These are phyloP conservation scores for Mastacembelus armatus DNA, from an alignment of 2,797 vertebrate genomes.

Conservation along the genomic window DNA sequence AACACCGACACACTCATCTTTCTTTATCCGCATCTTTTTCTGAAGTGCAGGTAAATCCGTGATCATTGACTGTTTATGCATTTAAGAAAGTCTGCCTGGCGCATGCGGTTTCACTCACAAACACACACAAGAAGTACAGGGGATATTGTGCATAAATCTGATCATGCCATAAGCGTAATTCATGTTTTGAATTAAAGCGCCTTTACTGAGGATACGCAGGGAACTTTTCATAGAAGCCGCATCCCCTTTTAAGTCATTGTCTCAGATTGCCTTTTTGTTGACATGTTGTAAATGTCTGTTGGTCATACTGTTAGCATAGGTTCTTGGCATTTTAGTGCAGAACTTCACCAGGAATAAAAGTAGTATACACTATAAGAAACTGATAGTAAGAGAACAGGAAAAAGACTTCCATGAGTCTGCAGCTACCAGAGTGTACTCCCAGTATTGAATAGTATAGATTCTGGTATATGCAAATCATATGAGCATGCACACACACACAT, in stretches of 20 bases:
- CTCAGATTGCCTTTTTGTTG: background rate
- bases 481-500: slow-evolving; percentile 49
- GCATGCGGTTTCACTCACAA: slow-evolving; percentile 58
- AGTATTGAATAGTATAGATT: slow-evolving; percentile 66
- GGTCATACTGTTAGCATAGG: background rate
- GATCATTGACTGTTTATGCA: slow-evolving; percentile 73
- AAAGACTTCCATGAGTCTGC: slow-evolving; percentile 17
- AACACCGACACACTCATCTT: slow-evolving; percentile 68
- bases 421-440: slow-evolving; percentile 28
- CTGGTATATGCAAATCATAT: slow-evolving; percentile 70
- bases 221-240: background rate
- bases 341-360: background rate
- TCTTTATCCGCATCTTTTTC: slow-evolving; percentile 60
- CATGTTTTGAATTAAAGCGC: slow-evolving; percentile 27
- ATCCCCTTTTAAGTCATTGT: background rate
- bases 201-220: background rate
- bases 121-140: slow-evolving; percentile 6
- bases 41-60: slow-evolving; percentile 77
- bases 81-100: slow-evolving; percentile 61
- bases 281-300: background rate
- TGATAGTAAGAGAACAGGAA: background rate
- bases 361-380: background rate
- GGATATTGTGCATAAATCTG: slow-evolving; percentile 31
- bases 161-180: slow-evolving; percentile 47
- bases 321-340: background rate